Base-by-base conservation (phyloP, 2,113 vertebrate species). In the Vimba vimba region DNA sequence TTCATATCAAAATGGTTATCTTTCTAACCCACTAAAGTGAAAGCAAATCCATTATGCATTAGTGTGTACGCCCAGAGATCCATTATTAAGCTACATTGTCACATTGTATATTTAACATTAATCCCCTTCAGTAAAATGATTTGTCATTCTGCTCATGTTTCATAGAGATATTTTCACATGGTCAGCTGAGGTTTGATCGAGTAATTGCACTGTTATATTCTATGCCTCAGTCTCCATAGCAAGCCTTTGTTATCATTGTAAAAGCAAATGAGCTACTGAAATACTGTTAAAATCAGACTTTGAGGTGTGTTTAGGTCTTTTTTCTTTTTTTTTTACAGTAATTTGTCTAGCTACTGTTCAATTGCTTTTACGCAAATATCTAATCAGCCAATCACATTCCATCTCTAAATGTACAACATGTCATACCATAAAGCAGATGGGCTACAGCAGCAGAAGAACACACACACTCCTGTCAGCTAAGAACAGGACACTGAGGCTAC, bases 41-140 rank as follows among this genome's bases (percentile, higher is more conserved):
- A 55, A 77, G 47, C 75, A 77, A 77, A 77, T 52, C 17, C 15
- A 77, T 77, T 77, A 77, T 55, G 47, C 27, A 50, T 11, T 33
- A 19, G 15, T 55, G n/a, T 77, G 75, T 55, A 55, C 17, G 4
- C 75, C 75, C 45, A 30, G 75, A 10, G 47, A 77, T 21, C 75
- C 25, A 77, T 77, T 77, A 12, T 77, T 77, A 21, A 55, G 47
- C 75, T 33, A 30, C 17, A 17, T 17, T 30, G 45, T 55, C n/a
- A 55, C 75, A 55, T 30, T 55, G 27, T 55, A 3, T 55, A 12
- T 25, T 33, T 77, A 33, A 55, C 50, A 55, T 55, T 15, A 77
- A 33, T 77, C 8, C 50, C n/a, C 13, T 19, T 77, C 74, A 30
- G 74, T 77, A 30, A 77, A 47, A 55, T 21, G 25, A 77, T 77